Base-by-base conservation (phyloP, 2,113 vertebrate genomes). In the Oncorhynchus nerka region DNA sequence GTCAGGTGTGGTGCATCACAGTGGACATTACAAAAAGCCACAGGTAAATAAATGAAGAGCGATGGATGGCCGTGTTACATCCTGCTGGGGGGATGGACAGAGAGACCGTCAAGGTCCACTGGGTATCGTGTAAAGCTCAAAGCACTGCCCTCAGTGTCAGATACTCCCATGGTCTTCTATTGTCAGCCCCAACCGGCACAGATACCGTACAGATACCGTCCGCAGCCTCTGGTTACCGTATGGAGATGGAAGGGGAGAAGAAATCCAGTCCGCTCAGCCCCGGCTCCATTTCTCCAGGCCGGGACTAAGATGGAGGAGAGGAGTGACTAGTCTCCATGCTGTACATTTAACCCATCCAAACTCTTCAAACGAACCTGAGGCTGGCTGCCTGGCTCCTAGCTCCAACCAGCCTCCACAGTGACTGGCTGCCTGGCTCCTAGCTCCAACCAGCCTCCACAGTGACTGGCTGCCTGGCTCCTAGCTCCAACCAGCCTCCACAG, bases 11-110 rank as follows among this genome's bases (percentile, higher is more conserved):
- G 39, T 61, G 57, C 32, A 19, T 71, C 83, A 55, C 71, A 76
- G 34, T 71, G 77, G 74, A 39, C 15, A 39, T 73, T 83, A 87
- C 76, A 59, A 79, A 85, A 87, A 85, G 75, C 87, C 87, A 84
- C 86, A 92, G 85, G 90, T 93, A 91, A 93, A 93, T 92, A 93
- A 93, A 92, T 92, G 85, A 93, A 90, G 89, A 93, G 88, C 73
- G 84, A 87, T 83, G 51, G 51, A 87, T 83, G 88, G 88, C 71
- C 83, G 62, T 88, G 89, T 89, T 86, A 86, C 90, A 84, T 89
- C 87, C 89, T 89, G 73, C 85, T 55, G 75, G 51, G 16, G 55
- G 74, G 39, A 45, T 45, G 39, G 39, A 45, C 39, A 45, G 39
- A 45, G 39, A 45, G 9, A 45, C 39, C 0, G 87, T 91, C 13